Evolutionary conservation across 2,113 vertebrate species (phyloP).

Genomic region (Eira barbara): DNA sequence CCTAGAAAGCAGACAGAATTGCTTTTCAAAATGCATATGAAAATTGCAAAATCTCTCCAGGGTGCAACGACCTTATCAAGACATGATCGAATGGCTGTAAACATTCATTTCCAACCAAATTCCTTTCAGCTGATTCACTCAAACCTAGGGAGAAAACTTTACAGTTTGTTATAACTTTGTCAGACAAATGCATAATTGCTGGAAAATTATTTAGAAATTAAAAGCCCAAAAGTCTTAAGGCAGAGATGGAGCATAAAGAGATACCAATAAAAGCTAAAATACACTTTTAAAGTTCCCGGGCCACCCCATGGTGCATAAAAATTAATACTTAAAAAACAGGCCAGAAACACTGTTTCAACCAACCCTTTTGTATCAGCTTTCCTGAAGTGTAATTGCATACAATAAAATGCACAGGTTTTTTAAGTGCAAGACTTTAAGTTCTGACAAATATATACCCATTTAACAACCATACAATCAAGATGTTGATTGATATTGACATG

Average conservation of each 20-base stretch:
- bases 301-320: neutral
- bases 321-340: neutral
- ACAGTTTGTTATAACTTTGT: neutral
- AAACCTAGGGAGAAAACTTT: neutral
- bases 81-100: conserved; percentile 31
- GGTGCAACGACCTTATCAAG: neutral
- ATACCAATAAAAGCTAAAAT: neutral
- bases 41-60: conserved; percentile 43
- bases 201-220: conserved; percentile 37
- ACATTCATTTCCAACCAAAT: conserved; percentile 44
- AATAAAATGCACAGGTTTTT: neutral
- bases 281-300: neutral
- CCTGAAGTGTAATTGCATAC: neutral
- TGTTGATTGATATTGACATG: neutral
- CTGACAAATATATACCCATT: neutral
- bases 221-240: neutral
- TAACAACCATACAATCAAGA: neutral
- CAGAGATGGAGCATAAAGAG: neutral
- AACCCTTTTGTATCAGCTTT: neutral
- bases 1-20: conserved; percentile 41
- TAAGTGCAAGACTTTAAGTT: neutral
- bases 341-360: neutral
- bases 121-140: neutral
- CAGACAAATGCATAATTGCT: conserved; percentile 6
- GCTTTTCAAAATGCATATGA: conserved; percentile 31